These are phyloP conservation scores for Coccyzus lansbergi DNA, from an alignment of 2,797 vertebrate species.

Conservation along the genomic window DNA sequence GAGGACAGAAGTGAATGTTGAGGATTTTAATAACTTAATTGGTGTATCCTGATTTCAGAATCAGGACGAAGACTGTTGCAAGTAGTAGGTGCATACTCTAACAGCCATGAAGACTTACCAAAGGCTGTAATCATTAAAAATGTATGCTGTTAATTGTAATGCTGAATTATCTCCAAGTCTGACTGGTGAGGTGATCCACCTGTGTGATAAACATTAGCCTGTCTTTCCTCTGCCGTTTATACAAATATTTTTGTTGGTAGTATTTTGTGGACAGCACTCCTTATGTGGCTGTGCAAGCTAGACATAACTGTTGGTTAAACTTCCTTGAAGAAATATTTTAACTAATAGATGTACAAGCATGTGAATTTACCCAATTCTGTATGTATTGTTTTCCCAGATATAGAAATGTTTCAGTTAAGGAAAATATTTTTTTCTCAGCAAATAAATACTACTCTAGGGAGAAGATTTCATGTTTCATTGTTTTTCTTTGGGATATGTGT, in stretches of 20 bases:
- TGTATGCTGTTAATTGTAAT: background rate
- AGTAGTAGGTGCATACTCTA: background rate
- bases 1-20: background rate
- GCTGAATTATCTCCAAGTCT: background rate
- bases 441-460: conserved; percentile 26
- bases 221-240: background rate
- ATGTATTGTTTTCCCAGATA: conserved; percentile 29
- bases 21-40: background rate
- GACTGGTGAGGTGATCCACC: background rate
- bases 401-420: conserved; percentile 45
- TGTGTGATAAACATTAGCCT: background rate
- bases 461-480: conserved; percentile 15
- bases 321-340: background rate
- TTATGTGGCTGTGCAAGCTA: background rate
- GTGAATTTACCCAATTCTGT: conserved; percentile 26
- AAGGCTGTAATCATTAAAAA: background rate
- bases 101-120: background rate
- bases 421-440: conserved; percentile 33
- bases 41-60: background rate
- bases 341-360: background rate
- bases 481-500: background rate
- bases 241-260: background rate
- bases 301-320: background rate
- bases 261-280: background rate
- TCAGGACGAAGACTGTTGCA: background rate